A percentile compares a stretch with the other conserved stretches of the same genome.
Evolutionary conservation across 2,888 invertebrate genomes (phyloP).

Genomic region (Abscondita cerata): DNA sequence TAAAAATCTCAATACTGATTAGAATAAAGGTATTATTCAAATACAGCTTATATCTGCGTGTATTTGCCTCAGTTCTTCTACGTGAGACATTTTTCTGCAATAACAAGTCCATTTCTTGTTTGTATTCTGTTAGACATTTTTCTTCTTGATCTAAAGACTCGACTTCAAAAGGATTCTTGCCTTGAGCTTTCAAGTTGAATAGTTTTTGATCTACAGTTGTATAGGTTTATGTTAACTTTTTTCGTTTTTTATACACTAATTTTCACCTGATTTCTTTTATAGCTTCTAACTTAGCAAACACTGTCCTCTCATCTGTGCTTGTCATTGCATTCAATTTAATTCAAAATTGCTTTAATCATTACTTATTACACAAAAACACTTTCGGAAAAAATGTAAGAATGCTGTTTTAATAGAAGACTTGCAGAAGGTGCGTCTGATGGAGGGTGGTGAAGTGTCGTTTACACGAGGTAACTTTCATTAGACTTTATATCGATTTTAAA

Average conservation of each 20-base stretch:
- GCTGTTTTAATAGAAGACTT: no score
- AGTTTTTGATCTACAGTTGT: conserved; percentile 75
- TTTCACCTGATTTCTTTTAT: conserved; percentile 88
- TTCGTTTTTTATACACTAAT: neutral
- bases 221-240: conserved; percentile 1
- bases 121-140: conserved; percentile 91
- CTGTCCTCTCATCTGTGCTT: conserved; percentile 79
- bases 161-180: conserved; percentile 88
- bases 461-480: no score
- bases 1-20: neutral
- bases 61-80: conserved; percentile 94
- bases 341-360: neutral
- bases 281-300: conserved; percentile 91
- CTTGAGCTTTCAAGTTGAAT: conserved; percentile 90
- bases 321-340: conserved; percentile 61
- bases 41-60: conserved; percentile 97
- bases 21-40: no score
- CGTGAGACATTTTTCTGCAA: conserved; percentile 98
- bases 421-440: no score
- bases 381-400: no score
- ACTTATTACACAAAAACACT: no score
- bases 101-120: conserved; percentile 93
- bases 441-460: no score
- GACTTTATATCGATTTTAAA: no score
- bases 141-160: conserved; percentile 93